Percentiles rank a stretch among this genome's conserved stretches.
phyloP scores from a whole-genome alignment of 2,113 vertebrate genomes.

The Cyanistes caeruleus region DNA sequence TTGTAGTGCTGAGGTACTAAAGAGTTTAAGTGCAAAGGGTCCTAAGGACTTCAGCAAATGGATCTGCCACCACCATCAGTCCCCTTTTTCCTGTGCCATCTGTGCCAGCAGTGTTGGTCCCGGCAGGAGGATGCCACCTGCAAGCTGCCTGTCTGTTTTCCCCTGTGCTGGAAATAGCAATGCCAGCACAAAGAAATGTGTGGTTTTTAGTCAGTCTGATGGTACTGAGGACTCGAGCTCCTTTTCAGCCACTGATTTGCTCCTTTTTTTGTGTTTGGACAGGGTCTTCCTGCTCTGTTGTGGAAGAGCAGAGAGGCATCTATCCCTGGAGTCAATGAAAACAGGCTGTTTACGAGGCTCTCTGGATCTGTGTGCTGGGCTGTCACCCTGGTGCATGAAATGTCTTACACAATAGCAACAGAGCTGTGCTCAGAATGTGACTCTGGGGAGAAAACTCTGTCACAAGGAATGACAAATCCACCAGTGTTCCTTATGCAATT shows the following conservation, averaged over 20 bases:
- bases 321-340: not conserved
- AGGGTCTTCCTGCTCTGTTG: not conserved
- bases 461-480: constrained; percentile 37
- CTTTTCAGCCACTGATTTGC: not conserved
- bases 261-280: not conserved
- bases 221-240: not conserved
- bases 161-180: not conserved
- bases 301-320: not conserved
- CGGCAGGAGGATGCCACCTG: not conserved
- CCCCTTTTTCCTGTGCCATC: not conserved
- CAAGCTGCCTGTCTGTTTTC: not conserved
- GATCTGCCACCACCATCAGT: not conserved
- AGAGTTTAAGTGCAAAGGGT: not conserved
- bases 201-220: not conserved
- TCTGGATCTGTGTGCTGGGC: not conserved
- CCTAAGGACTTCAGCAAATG: not conserved
- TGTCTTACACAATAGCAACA: not conserved
- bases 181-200: not conserved
- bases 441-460: not conserved
- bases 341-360: not conserved
- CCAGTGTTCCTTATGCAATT: not conserved
- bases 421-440: not conserved
- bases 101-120: not conserved
- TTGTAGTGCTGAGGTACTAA: not conserved
- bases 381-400: not conserved